Evolutionary conservation across 2,797 vertebrate genomes (phyloP), one percentile per base, ranked within the genome.

Genomic region (Oreortyx pictus): DNA sequence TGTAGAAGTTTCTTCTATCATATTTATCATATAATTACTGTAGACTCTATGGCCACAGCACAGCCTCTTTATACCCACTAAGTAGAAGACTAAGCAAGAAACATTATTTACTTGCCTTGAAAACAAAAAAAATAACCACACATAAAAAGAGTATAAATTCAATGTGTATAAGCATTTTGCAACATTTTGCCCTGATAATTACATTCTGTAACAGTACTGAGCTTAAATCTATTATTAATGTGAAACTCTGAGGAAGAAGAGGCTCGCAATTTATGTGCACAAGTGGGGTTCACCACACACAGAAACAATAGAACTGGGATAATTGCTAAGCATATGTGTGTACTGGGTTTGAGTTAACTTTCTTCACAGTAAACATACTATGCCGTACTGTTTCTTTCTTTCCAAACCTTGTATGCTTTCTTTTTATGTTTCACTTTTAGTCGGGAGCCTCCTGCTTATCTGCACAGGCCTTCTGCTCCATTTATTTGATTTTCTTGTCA

Each of bases 1-100:
- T 59, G 22, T 47, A 64, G 14, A 67, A 47, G 2, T 50, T 74
- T 24, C 6, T 78, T 61, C 20, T 66, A 1, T 33, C 2, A 0
- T 54, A 74, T 70, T 82, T 79, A 13, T 44, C 9, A 24, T 17
- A 56, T 17, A 1, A 39, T 18, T 59, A 50, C 47, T 61, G 6
- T 44, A 7, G 3, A 60, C 7, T 1, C 27, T 18, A 12, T 39
- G 59, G 27, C 10, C 8, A 39, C 12, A 75, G 33, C 3, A 76
- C 16, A 68, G 57, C 2, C 14, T 14, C 14, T 0, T 43, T 66
- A 4, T 5, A 4, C 6, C 1, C 14, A 6, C 9, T 50, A 66
- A 89, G 17, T 3, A 81, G 35, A 78, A 39, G 14, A 31, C 3
- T 65, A n/a, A 14, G 13, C 22, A 81, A 67, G 33, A 59, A 18